phyloP scores from a whole-genome alignment of 2,797 vertebrate genomes.

The Gymnothorax javanicus region DNA sequence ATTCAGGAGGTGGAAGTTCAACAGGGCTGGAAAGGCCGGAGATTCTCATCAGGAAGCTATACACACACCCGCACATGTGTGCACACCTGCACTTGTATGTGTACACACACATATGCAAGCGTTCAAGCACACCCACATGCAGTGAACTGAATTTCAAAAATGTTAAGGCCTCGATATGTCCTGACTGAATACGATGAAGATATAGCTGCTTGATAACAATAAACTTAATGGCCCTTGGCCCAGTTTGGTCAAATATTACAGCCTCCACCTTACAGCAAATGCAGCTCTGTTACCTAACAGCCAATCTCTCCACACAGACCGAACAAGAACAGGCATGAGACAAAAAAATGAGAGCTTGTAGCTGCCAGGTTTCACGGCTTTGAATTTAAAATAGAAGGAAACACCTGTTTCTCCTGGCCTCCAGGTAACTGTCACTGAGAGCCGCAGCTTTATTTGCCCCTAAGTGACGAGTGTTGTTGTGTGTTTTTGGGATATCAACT shows the following conservation, averaged over 20 bases:
- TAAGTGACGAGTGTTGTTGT: not conserved
- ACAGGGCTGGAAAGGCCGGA: conserved; percentile 74
- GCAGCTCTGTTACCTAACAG: conserved; percentile 41
- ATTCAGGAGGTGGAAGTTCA: conserved; percentile 91
- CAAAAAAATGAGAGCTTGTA: conserved; percentile 33
- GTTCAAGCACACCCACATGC: no score
- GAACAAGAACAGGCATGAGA: conserved; percentile 46
- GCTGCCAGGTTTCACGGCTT: conserved; percentile 47
- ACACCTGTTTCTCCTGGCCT: conserved; percentile 53
- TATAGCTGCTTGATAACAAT: not conserved
- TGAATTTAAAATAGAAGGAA: conserved; percentile 34
- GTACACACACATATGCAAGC: not conserved
- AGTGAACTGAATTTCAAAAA: no score
- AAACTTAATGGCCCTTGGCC: conserved; percentile 60
- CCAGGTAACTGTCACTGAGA: not conserved
- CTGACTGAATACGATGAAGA: not conserved
- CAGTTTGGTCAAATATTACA: conserved; percentile 50
- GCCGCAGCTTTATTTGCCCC: not conserved
- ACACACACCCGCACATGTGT: not conserved
- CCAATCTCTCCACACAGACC: conserved; percentile 45
- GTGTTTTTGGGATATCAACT: conserved; percentile 13
- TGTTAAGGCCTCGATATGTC: not conserved
- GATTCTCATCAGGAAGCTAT: not conserved
- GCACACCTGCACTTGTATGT: not conserved
- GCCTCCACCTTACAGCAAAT: conserved; percentile 23